phyloP scores from a whole-genome alignment of 2,888 invertebrate genomes.

The Psococerastis gibbosa region DNA sequence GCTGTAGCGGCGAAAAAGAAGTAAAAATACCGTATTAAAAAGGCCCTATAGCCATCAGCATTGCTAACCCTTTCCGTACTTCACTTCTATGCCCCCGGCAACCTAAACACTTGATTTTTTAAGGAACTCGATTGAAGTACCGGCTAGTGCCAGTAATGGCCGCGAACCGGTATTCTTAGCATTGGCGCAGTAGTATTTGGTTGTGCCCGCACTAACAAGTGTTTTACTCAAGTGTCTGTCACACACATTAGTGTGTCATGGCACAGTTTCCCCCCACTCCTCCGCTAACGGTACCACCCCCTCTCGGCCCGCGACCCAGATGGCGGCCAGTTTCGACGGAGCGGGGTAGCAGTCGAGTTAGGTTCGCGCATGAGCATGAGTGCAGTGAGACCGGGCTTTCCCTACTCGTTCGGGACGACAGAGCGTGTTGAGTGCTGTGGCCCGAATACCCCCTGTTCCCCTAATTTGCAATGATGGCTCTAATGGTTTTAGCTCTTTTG shows the following conservation, averaged over 20 bases:
- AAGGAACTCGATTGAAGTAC: not conserved
- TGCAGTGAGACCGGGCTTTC: no score
- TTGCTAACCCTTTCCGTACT: no score
- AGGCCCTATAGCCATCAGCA: no score
- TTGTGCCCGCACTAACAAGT: not conserved
- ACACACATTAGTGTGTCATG: constrained; percentile 9
- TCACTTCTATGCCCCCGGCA: no score
- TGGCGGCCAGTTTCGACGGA: not conserved
- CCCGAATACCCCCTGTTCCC: no score
- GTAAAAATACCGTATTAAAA: no score
- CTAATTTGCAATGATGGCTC: no score
- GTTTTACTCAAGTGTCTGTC: constrained; percentile 9
- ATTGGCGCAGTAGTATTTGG: not conserved
- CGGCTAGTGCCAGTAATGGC: not conserved
- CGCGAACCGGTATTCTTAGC: not conserved
- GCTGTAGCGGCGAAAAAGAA: no score
- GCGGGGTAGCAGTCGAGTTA: not conserved
- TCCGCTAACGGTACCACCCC: constrained; percentile 9
- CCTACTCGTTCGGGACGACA: no score
- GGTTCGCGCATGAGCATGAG: not conserved
- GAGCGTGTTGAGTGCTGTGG: no score
- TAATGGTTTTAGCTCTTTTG: no score
- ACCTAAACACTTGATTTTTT: not conserved
- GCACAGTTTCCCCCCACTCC: constrained; percentile 10
- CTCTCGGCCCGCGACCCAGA: constrained; percentile 8